Conservation (phyloP, 1,140 invertebrate species). For the Drosophila insularis region DNA sequence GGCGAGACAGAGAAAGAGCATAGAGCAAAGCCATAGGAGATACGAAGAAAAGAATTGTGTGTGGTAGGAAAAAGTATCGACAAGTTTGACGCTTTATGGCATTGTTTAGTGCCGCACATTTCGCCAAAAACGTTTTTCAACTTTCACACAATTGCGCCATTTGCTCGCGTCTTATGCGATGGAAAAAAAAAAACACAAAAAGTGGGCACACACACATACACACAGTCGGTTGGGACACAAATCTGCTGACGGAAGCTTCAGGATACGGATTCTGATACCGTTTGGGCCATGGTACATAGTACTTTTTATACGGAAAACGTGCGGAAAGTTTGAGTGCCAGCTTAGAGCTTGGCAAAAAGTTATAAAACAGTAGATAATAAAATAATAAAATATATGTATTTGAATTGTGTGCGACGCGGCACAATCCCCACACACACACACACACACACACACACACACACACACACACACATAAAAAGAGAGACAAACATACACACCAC, state of each 20-base stretch:
- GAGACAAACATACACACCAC: neutral
- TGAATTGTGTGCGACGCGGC: conserved; percentile 66
- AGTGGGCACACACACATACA: conserved; percentile 26
- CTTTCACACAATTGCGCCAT: conserved; percentile 81
- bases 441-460: conserved; percentile 12
- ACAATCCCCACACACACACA: conserved; percentile 9
- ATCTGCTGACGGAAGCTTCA: conserved; percentile 77
- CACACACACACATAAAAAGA: neutral
- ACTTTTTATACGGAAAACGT: conserved; percentile 79
- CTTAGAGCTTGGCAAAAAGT: conserved; percentile 69
- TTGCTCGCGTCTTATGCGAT: conserved; percentile 68
- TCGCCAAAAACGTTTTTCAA: conserved; percentile 80
- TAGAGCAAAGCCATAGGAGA: conserved; percentile 29
- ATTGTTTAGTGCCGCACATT: conserved; percentile 80
- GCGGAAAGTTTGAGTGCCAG: conserved; percentile 79
- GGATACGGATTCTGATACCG: conserved; percentile 34
- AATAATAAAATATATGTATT: conserved; percentile 81
- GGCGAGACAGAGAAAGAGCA: conserved; percentile 27
- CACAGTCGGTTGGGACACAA: conserved; percentile 44
- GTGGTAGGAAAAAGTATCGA: conserved; percentile 72
- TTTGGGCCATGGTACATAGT: conserved; percentile 32
- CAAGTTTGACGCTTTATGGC: conserved; percentile 81
- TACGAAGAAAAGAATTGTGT: conserved; percentile 42
- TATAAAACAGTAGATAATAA: conserved; percentile 81
- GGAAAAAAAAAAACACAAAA: conserved; percentile 12